Percentiles rank a stretch among this genome's conserved stretches.
Conservation (phyloP, 2,888 invertebrate species). For the Griposia aprilina region DNA sequence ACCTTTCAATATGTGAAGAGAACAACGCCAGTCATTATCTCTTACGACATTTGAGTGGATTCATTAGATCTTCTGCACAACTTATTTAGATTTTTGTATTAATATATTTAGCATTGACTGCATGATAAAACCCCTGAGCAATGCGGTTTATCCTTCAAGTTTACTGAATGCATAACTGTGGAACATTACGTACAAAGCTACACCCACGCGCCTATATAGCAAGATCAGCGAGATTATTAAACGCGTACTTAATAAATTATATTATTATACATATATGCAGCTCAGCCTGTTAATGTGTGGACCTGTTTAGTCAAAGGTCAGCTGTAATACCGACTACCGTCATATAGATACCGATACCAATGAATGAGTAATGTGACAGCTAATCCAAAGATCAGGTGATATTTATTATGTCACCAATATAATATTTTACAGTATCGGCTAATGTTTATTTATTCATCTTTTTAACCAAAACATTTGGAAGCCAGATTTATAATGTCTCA, state of each 20-base stretch:
- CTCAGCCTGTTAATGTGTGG: conserved; percentile 33
- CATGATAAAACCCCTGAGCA: conserved; percentile 28
- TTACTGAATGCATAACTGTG: conserved; percentile 15
- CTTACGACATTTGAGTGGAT: conserved; percentile 14
- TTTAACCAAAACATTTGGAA: conserved; percentile 8
- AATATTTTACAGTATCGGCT: conserved; percentile 19
- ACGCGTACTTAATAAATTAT: conserved; percentile 52
- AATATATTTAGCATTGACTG: neutral
- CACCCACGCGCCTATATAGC: conserved; percentile 43
- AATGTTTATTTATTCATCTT: conserved; percentile 28
- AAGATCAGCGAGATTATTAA: conserved; percentile 54
- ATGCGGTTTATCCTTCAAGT: conserved; percentile 34
- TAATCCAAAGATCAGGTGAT: conserved; percentile 29
- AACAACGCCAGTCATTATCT: neutral
- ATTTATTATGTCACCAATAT: conserved; percentile 45
- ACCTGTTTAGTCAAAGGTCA: conserved; percentile 64
- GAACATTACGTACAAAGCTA: conserved; percentile 28
- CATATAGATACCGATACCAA: conserved; percentile 7
- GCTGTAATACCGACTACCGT: conserved; percentile 27
- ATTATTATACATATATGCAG: conserved; percentile 50
- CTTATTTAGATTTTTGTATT: neutral
- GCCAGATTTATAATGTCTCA: neutral
- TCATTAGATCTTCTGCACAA: neutral
- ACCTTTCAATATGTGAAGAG: neutral
- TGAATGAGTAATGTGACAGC: conserved; percentile 35